Base-by-base conservation (phyloP, 2,888 invertebrate genomes). In the Cantharis flavilabris region DNA sequence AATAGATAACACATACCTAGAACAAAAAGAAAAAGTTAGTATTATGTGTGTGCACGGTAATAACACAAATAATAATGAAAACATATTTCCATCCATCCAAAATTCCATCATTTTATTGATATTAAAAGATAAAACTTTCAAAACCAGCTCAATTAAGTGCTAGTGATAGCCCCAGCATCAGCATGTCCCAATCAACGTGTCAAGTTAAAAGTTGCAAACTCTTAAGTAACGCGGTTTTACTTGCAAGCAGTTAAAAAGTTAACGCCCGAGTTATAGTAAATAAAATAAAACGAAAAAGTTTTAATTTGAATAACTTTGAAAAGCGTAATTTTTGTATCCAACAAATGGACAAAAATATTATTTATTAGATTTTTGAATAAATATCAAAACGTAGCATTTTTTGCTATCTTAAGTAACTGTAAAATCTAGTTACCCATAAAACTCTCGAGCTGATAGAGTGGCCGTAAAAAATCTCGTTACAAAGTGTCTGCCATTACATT, bases 401-500 rank as follows among this genome's bases (percentile, higher is more conserved):
- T 26, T 67, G n/a, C 26, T 26, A 67, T 67, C 26, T 67, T 73
- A 73, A 74, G 70, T 30, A 75, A 70, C 64, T 75, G 75, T 70
- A 71, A 75, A 65, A 49, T 75, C 75, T 73, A 73, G 23, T 71
- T 71, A 30, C 69, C 75, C 62, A 75, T 73, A 76, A 76, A 72
- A 70, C 70, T 72, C 70, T 62, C 67, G 62, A 70, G 73, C 65
- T 76, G 76, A 76, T 73, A 72, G 73, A 72, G 67, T 30, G 73
- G 73, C 62, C 62, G 70, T 76, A 76, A 76, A 76, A 76, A 73
- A 76, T 67, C 70, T 73, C 73, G 73, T 76, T 76, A 76, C 76
- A 76, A 73, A 76, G 73, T 73, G 72, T 73, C 76, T 71, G 69
- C 75, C 62, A 75, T 75, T 72, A 75, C 75, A 69, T 71, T 75